Percentiles rank a stretch among this genome's conserved stretches.
phyloP scores from a whole-genome alignment of 2,888 invertebrate species.

The Pheosia gnoma region DNA sequence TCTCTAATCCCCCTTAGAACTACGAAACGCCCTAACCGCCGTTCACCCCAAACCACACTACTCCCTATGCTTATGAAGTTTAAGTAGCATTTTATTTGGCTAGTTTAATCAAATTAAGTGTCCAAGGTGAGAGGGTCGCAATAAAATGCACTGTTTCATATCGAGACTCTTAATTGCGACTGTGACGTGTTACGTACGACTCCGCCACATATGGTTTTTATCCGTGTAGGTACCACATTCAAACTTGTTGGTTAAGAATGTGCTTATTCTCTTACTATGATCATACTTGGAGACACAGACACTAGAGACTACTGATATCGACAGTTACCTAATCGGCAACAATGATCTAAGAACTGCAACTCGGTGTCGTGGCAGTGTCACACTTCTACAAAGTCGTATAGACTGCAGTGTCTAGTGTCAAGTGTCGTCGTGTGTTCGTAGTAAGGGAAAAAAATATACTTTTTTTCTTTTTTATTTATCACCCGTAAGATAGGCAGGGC shows the following conservation, averaged over 20 bases:
- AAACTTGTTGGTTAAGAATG: neutral
- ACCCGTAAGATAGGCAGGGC: no score
- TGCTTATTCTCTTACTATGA: no score
- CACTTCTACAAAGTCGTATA: no score
- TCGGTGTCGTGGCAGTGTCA: no score
- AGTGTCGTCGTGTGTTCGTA: no score
- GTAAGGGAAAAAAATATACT: no score
- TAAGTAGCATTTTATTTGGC: constrained; percentile 35
- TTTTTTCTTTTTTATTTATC: no score
- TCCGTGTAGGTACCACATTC: constrained; percentile 1
- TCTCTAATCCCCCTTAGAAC: constrained; percentile 54
- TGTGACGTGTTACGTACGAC: constrained; percentile 28
- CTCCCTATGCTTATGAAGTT: constrained; percentile 24
- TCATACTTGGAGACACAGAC: no score
- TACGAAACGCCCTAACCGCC: constrained; percentile 67
- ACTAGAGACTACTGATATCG: no score
- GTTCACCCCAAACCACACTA: constrained; percentile 32
- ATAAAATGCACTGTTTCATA: constrained; percentile 49
- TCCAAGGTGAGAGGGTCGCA: constrained; percentile 58
- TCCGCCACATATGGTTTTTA: constrained; percentile 40
- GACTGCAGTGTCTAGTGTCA: no score
- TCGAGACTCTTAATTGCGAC: constrained; percentile 50
- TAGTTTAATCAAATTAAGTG: constrained; percentile 48
- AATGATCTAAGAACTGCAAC: no score
- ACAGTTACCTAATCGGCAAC: no score